A percentile compares a stretch with the other conserved stretches of the same genome.
Conservation (phyloP, 2,888 invertebrate species). For the Neocrepidodera transversa region DNA sequence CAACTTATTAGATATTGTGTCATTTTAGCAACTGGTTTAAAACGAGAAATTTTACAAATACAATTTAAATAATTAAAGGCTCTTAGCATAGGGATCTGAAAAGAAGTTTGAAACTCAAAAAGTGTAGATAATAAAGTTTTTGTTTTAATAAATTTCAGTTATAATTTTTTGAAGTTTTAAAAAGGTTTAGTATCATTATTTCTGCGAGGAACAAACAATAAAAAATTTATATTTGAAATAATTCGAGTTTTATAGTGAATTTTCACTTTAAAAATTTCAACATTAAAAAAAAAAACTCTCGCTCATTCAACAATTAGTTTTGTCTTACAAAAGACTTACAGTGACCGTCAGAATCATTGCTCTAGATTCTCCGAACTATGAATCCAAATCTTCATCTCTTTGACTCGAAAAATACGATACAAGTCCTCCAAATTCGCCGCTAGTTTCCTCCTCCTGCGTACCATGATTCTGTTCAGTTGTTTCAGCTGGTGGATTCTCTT, state of each 20-base stretch:
- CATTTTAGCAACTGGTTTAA: background rate
- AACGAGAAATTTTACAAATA: background rate
- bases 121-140: no score
- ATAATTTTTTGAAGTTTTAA: no score
- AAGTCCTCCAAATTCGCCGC: slow-evolving; percentile 86
- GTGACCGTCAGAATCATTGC: slow-evolving; percentile 15
- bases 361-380: slow-evolving; percentile 59
- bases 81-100: background rate
- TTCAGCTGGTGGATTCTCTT: background rate
- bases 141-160: no score
- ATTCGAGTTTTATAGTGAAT: no score
- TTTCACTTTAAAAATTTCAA: no score
- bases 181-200: no score
- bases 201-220: no score
- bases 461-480: background rate
- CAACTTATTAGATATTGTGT: no score
- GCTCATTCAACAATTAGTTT: slow-evolving; percentile 15
- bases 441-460: slow-evolving; percentile 63
- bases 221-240: no score
- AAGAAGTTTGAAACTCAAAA: background rate
- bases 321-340: slow-evolving; percentile 22
- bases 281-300: background rate
- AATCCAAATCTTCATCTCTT: slow-evolving; percentile 85
- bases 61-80: background rate
- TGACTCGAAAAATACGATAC: slow-evolving; percentile 94